phyloP scores from a whole-genome alignment of 2,113 vertebrate genomes.

The Hyperoodon ampullatus region DNA sequence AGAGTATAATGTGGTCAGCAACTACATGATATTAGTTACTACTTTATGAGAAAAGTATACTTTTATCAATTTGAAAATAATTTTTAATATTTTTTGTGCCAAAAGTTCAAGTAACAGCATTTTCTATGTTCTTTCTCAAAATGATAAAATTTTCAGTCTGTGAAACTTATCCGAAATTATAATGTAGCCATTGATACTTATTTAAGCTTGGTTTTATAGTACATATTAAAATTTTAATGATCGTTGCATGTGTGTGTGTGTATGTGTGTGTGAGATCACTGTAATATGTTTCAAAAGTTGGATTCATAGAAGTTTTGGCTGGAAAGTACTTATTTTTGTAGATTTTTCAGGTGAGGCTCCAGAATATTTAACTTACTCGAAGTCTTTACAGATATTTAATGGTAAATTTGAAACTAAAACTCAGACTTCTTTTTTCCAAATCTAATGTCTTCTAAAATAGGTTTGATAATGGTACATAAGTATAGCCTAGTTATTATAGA shows the following conservation, averaged over 20 bases:
- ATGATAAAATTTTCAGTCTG: slow-evolving; percentile 15
- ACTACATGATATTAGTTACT: neutral
- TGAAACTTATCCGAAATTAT: slow-evolving; percentile 32
- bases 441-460: neutral
- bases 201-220: slow-evolving; percentile 2
- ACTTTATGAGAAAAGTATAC: slow-evolving; percentile 5
- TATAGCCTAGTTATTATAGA: neutral
- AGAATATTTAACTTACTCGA: slow-evolving; percentile 23
- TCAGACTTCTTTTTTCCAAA: neutral
- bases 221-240: neutral
- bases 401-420: slow-evolving; percentile 50
- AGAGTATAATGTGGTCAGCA: neutral
- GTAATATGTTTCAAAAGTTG: slow-evolving; percentile 2
- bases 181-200: slow-evolving; percentile 6
- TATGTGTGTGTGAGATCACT: neutral
- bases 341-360: neutral
- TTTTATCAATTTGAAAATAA: neutral
- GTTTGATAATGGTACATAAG: neutral
- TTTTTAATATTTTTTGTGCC: neutral
- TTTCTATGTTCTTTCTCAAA: slow-evolving; percentile 53
- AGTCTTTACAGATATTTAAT: slow-evolving; percentile 34
- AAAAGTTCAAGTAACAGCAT: slow-evolving; percentile 20
- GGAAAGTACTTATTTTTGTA: slow-evolving; percentile 26
- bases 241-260: neutral
- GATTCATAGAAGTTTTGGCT: slow-evolving; percentile 11